phyloP scores from a whole-genome alignment of 2,888 invertebrate genomes.

The Scaeva pyrastri region DNA sequence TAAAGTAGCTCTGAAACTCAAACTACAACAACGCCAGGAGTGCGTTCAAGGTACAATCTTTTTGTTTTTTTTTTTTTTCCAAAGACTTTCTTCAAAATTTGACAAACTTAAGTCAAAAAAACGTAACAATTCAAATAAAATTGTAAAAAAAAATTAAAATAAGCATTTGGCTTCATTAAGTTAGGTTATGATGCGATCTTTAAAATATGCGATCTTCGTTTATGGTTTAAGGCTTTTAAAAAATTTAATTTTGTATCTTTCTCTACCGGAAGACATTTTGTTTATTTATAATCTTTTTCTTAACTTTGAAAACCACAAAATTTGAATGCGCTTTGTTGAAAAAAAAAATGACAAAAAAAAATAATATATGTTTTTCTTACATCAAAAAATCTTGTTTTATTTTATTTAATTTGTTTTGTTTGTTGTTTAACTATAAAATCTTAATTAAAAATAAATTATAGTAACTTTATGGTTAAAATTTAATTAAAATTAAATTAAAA shows the following conservation, averaged over 20 bases:
- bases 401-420: slow-evolving; percentile 6
- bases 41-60: too few relatives aligned
- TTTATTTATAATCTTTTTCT: slow-evolving; percentile 9
- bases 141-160: too few relatives aligned
- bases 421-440: slow-evolving; percentile 15
- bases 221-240: slow-evolving; percentile 62
- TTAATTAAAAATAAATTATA: slow-evolving; percentile 33
- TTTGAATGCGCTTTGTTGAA: slow-evolving; percentile 12
- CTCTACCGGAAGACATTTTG: slow-evolving; percentile 62
- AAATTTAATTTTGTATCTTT: slow-evolving; percentile 40
- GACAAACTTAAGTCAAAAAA: too few relatives aligned
- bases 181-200: slow-evolving; percentile 37
- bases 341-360: slow-evolving; percentile 1
- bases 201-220: slow-evolving; percentile 67
- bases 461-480: slow-evolving; percentile 11
- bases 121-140: too few relatives aligned
- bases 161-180: not conserved
- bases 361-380: not conserved
- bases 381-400: not conserved
- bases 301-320: slow-evolving; percentile 36
- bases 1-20: too few relatives aligned
- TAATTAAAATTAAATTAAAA: not conserved
- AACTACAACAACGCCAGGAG: too few relatives aligned
- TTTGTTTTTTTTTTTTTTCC: too few relatives aligned
- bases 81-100: too few relatives aligned